Percentiles rank a stretch among this genome's conserved stretches.
Evolutionary conservation across 30 jellyfish, hydroid and myxozoan species (phyloP).

Genomic region (Catostylus mosaicus): DNA sequence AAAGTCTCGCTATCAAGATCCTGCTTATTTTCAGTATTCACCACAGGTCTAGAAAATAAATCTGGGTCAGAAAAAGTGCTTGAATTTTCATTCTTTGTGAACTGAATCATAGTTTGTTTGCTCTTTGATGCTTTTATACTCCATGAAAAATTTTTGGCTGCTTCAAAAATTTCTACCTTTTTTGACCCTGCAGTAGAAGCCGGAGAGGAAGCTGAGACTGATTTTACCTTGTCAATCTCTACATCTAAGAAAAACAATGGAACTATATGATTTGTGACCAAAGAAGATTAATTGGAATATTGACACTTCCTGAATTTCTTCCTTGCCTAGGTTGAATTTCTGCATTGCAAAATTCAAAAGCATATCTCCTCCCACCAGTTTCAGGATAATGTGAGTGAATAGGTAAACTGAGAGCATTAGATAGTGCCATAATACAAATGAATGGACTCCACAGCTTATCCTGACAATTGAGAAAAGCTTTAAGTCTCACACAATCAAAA

Average conservation of each 20-base stretch:
- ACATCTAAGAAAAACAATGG: neutral
- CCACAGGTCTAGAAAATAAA: neutral
- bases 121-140: neutral
- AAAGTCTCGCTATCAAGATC: neutral
- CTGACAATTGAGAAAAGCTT: neutral
- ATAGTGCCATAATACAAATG: neutral
- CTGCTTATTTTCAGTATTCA: neutral
- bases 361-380: neutral
- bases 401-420: neutral
- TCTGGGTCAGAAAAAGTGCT: neutral
- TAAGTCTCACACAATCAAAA: neutral
- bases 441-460: neutral
- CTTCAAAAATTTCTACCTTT: neutral
- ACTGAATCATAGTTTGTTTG: neutral
- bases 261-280: constrained; percentile 3
- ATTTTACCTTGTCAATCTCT: neutral
- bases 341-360: neutral
- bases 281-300: neutral
- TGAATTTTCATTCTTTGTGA: neutral
- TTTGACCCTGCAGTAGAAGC: neutral
- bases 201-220: neutral
- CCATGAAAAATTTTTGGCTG: neutral
- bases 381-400: neutral
- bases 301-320: neutral
- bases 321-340: neutral